These are phyloP conservation scores for Hyperopisus bebe DNA, from an alignment of 2,113 vertebrate species.

Conservation along the genomic window DNA sequence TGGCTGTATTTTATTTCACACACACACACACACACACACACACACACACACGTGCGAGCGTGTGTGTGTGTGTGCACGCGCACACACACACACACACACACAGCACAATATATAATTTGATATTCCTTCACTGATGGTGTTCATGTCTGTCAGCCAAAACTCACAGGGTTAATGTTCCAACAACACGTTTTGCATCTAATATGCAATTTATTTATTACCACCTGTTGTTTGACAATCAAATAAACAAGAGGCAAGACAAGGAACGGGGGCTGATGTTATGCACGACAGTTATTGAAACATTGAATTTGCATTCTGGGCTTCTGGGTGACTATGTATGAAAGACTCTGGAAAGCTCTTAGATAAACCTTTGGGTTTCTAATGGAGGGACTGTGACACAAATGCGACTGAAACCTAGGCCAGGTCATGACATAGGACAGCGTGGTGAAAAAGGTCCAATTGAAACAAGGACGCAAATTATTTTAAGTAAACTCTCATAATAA, in stretches of 20 bases:
- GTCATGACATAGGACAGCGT: background rate
- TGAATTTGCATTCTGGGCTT: background rate
- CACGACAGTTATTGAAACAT: background rate
- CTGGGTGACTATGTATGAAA: background rate
- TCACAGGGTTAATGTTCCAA: background rate
- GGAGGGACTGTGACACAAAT: slow-evolving; percentile 24
- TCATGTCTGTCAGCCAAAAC: background rate
- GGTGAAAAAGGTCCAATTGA: background rate
- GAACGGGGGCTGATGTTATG: background rate
- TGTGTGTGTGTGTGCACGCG: too few species aligned
- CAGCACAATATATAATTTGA: background rate
- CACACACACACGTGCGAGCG: too few species aligned
- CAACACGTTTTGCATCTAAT: background rate
- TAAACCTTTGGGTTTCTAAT: background rate
- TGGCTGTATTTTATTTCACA: background rate
- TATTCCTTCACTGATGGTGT: background rate
- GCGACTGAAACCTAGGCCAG: slow-evolving; percentile 7
- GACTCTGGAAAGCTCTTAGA: background rate
- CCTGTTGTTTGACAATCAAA: slow-evolving; percentile 7
- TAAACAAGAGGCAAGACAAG: background rate
- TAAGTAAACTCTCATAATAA: slow-evolving; percentile 16
- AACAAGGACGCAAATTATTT: background rate
- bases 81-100: too few species aligned
- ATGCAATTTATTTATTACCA: slow-evolving; percentile 1
- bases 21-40: background rate